These are phyloP conservation scores for Panurus biarmicus DNA, from an alignment of 2,113 vertebrate genomes.

Conservation along the genomic window DNA sequence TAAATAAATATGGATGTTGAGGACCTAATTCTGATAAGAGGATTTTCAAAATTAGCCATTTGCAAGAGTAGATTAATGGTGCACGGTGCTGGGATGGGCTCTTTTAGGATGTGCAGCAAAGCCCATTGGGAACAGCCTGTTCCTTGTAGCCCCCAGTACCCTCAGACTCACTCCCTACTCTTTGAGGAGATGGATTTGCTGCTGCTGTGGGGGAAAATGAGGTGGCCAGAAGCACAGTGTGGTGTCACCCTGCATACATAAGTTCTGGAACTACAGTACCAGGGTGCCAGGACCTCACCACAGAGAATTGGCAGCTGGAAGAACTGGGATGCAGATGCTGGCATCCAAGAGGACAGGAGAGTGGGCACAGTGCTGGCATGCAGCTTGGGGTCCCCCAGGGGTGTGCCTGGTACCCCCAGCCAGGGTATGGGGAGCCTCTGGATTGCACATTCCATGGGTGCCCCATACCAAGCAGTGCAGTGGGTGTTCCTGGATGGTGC, in stretches of 20 bases:
- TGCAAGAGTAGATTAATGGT: conserved; percentile 69
- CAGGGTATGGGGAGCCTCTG: fast-evolving
- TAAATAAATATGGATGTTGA: conserved; percentile 76
- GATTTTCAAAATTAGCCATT: conserved; percentile 80
- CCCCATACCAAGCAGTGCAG: neutral
- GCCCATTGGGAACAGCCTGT: neutral
- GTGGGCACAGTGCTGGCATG: neutral
- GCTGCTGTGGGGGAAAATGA: neutral
- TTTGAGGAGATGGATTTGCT: conserved; percentile 47
- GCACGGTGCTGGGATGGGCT: conserved; percentile 27
- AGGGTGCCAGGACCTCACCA: fast-evolving
- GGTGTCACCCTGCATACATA: neutral
- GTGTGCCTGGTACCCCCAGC: neutral
- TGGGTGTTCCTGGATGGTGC: neutral
- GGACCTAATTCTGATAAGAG: conserved; percentile 76
- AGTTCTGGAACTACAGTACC: neutral
- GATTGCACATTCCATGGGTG: neutral
- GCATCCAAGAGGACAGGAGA: fast-evolving
- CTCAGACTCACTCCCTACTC: neutral
- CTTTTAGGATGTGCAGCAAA: conserved; percentile 22
- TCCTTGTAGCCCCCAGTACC: neutral
- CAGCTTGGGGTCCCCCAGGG: neutral
- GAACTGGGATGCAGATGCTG: neutral
- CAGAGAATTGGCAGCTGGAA: fast-evolving
- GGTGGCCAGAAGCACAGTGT: fast-evolving